These are phyloP conservation scores for Eristalis pertinax DNA, from an alignment of 2,888 invertebrate genomes.

Conservation along the genomic window DNA sequence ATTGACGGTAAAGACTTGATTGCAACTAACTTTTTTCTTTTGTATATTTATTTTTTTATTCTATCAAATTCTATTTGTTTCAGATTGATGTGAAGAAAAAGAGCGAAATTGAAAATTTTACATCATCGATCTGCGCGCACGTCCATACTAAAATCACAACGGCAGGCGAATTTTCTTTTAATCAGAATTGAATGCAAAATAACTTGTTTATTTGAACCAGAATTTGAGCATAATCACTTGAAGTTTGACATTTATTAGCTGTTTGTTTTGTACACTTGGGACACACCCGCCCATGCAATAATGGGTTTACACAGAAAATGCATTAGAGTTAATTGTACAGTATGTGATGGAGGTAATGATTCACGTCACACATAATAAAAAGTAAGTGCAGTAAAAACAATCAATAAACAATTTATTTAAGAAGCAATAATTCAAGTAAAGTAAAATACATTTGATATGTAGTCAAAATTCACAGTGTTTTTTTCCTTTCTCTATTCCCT, in stretches of 20 bases:
- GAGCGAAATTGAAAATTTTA: constrained; percentile 55
- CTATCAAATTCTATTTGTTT: not conserved
- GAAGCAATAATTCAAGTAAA: too few species aligned
- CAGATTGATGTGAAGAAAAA: constrained; percentile 21
- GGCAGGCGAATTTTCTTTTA: constrained; percentile 69
- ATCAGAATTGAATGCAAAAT: not conserved
- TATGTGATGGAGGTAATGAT: too few species aligned
- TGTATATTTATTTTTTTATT: constrained; percentile 6
- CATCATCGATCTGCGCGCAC: constrained; percentile 30
- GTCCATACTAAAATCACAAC: not conserved
- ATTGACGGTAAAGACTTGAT: constrained; percentile 44
- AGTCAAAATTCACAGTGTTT: too few species aligned
- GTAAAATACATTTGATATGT: too few species aligned
- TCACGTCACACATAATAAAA: too few species aligned
- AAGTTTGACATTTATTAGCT: not conserved
- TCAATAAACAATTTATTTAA: too few species aligned
- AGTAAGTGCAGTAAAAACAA: too few species aligned
- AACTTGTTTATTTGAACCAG: not conserved
- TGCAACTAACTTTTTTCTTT: constrained; percentile 37
- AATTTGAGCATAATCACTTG: not conserved
- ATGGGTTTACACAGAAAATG: not conserved
- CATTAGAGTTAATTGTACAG: too few species aligned
- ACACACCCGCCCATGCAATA: not conserved
- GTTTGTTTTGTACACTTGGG: not conserved
- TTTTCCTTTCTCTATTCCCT: too few species aligned